Base-by-base conservation (phyloP, 2,797 vertebrate species). In the Ctenosaura bakeri region DNA sequence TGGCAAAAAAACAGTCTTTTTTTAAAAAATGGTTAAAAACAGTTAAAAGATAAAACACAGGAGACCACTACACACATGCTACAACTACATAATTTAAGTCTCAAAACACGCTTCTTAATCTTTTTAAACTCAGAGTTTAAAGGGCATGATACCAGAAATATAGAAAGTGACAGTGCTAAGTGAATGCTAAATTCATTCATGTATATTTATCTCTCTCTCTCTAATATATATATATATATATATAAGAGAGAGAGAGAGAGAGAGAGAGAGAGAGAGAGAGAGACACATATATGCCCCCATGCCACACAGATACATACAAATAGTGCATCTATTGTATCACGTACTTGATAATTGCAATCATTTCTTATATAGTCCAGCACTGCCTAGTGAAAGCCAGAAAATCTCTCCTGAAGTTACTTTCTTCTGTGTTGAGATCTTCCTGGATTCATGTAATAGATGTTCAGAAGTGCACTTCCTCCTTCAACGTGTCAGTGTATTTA, bases 391-490 rank as follows among this genome's bases (percentile, higher is more conserved):
- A 85, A 38, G 20, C 46, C 10, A 86, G 38, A 56, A 90, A 86
- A 90, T 35, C 18, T 81, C n/a, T 13, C 12, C 13, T 35, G 42
- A n/a, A 18, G n/a, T 66, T 90, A 35, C 62, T 86, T 82, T 76
- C 32, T 73, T 74, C 29, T 52, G 29, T 18, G 16, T 26, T 20
- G 20, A 81, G 66, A 26, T 69, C 5, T 1, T 74, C 22, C 14
- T 50, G 10, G 54, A 22, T 81, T 54, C 35, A 73, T 46, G 22
- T 50, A 81, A 71, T 59, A 86, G 81, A 2, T 71, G 29, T 73
- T 46, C 50, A n/a, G 73, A 80, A 12, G 29, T 90, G 52, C 26
- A 56, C 22, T 85, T 90, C 90, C 62, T 80, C 3, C 66, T 87
- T 92, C 22, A 50, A 85, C 87, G 26, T 64, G 69, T 78, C 38